A percentile compares a stretch with the other conserved stretches of the same genome.
These are phyloP conservation scores for Eustalomyia histrio DNA, from an alignment of 2,888 invertebrate genomes.

Conservation along the genomic window DNA sequence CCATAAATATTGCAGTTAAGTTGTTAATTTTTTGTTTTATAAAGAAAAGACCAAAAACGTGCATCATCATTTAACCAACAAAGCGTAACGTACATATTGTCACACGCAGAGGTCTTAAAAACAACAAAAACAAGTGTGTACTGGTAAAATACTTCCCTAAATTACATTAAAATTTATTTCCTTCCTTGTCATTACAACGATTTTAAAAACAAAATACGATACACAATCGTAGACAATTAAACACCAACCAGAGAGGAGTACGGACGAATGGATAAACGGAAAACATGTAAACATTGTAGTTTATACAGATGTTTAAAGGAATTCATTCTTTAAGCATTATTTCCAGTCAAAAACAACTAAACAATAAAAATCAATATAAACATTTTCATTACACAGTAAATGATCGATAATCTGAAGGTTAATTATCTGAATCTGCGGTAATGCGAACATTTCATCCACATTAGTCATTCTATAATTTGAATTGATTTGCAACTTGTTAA, in stretches of 20 bases:
- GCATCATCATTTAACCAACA: conserved; percentile 37
- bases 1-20: conserved; percentile 3
- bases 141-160: conserved; percentile 52
- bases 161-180: conserved; percentile 52
- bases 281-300: conserved; percentile 10
- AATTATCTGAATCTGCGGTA: too few species aligned
- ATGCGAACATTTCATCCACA: too few species aligned
- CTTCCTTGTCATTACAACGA: conserved; percentile 49
- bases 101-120: conserved; percentile 31
- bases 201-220: background rate
- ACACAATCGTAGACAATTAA: conserved; percentile 31
- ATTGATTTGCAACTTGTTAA: too few species aligned
- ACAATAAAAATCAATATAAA: too few species aligned
- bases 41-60: background rate
- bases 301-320: background rate
- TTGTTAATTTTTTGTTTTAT: conserved; percentile 19
- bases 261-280: background rate
- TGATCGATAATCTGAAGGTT: too few species aligned
- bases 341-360: background rate
- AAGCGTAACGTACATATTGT: conserved; percentile 48
- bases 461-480: too few species aligned
- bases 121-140: conserved; percentile 21
- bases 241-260: background rate
- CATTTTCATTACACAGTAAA: too few species aligned
- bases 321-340: background rate